Conservation (phyloP, 2,888 invertebrate genomes). For the Tenodera sinensis region DNA sequence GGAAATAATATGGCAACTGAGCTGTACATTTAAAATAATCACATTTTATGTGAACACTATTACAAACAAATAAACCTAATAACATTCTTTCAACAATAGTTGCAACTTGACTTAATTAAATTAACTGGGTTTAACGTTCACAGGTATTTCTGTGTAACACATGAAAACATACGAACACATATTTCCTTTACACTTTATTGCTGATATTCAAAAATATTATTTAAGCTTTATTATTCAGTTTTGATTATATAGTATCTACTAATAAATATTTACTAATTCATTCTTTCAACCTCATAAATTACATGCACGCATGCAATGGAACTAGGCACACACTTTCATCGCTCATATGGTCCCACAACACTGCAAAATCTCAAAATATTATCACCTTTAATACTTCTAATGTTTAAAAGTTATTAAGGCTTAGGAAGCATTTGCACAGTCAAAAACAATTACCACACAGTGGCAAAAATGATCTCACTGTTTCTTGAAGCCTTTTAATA, state of each 20-base stretch:
- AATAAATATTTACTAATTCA: background rate
- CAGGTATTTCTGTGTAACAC: no score
- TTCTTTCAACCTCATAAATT: background rate
- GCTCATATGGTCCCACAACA: background rate
- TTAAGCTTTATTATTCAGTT: background rate
- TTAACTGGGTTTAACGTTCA: no score
- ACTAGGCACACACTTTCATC: background rate
- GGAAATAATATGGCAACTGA: background rate
- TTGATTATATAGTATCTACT: background rate
- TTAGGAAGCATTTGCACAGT: background rate
- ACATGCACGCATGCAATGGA: background rate
- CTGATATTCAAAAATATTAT: background rate
- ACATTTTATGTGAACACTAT: background rate
- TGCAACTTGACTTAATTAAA: no score
- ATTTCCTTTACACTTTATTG: background rate
- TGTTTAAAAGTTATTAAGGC: background rate
- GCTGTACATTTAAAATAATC: background rate
- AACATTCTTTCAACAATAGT: no score
- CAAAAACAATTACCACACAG: background rate
- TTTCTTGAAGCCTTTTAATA: constrained; percentile 60
- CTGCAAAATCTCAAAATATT: background rate
- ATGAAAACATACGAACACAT: background rate
- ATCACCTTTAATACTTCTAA: background rate
- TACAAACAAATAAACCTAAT: background rate
- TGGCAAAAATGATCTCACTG: constrained; percentile 37